Conservation (phyloP, 1,140 invertebrate species). For the Ptiloglossa arizonensis region DNA sequence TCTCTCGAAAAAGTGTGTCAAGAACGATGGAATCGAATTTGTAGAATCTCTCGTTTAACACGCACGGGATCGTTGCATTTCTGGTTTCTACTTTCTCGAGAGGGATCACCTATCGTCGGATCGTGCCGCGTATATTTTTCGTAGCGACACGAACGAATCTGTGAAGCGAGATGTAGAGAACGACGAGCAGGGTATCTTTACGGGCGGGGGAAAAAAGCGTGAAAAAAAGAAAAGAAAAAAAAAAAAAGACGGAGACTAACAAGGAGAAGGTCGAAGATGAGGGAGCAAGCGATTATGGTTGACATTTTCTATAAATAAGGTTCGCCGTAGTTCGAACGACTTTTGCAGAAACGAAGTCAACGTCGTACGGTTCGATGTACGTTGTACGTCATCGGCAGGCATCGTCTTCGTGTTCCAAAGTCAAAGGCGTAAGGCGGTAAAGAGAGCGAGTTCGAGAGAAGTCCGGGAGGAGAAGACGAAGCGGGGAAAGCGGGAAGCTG, state of each 20-base stretch:
- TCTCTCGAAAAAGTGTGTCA: not conserved
- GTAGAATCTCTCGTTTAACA: no score
- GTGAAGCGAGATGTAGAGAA: not conserved
- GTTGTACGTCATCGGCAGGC: constrained; percentile 27
- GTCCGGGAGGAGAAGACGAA: constrained; percentile 52
- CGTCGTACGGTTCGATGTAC: constrained; percentile 12
- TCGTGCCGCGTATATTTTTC: no score
- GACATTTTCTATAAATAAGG: constrained; percentile 28
- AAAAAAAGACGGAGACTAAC: not conserved
- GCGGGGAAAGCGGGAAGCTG: constrained; percentile 51
- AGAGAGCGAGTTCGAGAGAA: constrained; percentile 75
- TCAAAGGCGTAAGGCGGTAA: constrained; percentile 69
- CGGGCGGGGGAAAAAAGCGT: no score
- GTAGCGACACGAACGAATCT: no score
- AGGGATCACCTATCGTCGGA: no score
- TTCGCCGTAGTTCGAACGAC: not conserved
- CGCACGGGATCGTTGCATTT: no score
- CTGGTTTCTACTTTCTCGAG: no score
- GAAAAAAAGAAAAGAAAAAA: no score
- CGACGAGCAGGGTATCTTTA: not conserved
- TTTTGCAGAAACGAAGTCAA: constrained; percentile 13
- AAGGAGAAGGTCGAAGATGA: not conserved
- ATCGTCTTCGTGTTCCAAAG: constrained; percentile 63
- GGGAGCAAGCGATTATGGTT: constrained; percentile 4
- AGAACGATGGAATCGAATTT: not conserved